phyloP scores from a whole-genome alignment of 2,888 invertebrate genomes.

The Cinara cedri region DNA sequence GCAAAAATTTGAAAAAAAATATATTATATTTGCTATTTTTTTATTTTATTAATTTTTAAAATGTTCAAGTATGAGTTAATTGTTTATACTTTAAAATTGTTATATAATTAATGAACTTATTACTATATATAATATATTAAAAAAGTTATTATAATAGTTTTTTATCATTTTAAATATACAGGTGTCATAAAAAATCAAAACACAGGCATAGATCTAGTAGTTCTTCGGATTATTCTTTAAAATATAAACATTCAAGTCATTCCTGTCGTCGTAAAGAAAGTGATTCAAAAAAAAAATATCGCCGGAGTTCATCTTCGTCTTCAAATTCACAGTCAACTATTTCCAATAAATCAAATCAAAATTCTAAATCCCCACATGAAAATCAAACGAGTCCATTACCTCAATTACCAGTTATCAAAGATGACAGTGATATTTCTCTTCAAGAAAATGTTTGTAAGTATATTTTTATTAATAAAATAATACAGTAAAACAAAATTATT shows the following conservation, averaged over 20 bases:
- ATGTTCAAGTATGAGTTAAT: not conserved
- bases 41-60: too few species aligned
- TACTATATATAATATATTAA: too few species aligned
- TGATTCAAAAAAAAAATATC: conserved; percentile 31
- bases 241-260: conserved; percentile 26
- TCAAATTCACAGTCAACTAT: not conserved
- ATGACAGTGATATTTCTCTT: too few species aligned
- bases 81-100: too few species aligned
- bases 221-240: conserved; percentile 34
- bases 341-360: conserved; percentile 6
- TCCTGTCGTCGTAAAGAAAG: not conserved
- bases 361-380: not conserved
- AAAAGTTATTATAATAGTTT: not conserved
- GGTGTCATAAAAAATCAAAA: conserved; percentile 36
- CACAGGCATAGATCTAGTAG: conserved; percentile 15
- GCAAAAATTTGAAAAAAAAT: too few species aligned
- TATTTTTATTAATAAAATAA: too few species aligned
- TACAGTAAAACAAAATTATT: too few species aligned
- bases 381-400: not conserved
- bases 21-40: too few species aligned
- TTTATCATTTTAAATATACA: not conserved
- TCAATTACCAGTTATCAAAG: too few species aligned
- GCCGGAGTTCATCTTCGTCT: conserved; percentile 17
- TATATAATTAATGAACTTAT: too few species aligned
- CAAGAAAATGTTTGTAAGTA: too few species aligned